Evolutionary conservation across 2,888 invertebrate species (phyloP), one percentile per base, ranked within the genome.

Genomic region (Lochmaea capreae): DNA sequence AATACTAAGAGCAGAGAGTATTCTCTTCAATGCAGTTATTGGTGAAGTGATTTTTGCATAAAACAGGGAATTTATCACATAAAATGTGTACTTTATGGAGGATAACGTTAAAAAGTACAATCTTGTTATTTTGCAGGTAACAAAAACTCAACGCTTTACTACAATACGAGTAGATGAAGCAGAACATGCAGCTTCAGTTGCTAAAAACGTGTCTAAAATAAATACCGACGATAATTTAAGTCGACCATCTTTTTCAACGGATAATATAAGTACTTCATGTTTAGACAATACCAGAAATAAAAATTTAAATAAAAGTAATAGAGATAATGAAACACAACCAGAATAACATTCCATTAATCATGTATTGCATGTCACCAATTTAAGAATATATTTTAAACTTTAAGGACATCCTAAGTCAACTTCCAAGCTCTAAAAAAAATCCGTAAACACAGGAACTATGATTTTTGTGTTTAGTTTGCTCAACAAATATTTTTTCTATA

Each of bases 151-250:
- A 58, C 79, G 87, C 76, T 87, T 87, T 73, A 87, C 85, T 0
- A 87, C 87, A 33, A 87, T 83, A 26, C 76, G 84, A 74, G 87
- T 87, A 18, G 83, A 87, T 75, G 87, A 87, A 79, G 85, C 84
- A 6, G 85, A 86, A 71, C 85, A 86, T 77, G 85, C 85, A 10
- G 85, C 85, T 16, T 83, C 83, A 14, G 76, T 84, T 5, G 80
- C 78, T 42, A 67, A 69, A 26, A 67, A 67, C 18, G 54, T 71
- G 18, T 49, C 70, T n/a, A 62, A 62, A 39, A 61, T 16, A 3
- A 39, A 33, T 26, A 69, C 1, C 59, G 12, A 12, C 8, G 16
- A 54, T 3, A 16, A 54, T 18, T 18, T 16, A 54, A 54, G 3
- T 18, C 16, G 2, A 3, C 18, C 49, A 14, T n/a, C 49, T n/a